Evolutionary conservation across 2,113 vertebrate species (phyloP), one percentile per base, ranked within the genome.

Genomic region (Dipodomys ordii): DNA sequence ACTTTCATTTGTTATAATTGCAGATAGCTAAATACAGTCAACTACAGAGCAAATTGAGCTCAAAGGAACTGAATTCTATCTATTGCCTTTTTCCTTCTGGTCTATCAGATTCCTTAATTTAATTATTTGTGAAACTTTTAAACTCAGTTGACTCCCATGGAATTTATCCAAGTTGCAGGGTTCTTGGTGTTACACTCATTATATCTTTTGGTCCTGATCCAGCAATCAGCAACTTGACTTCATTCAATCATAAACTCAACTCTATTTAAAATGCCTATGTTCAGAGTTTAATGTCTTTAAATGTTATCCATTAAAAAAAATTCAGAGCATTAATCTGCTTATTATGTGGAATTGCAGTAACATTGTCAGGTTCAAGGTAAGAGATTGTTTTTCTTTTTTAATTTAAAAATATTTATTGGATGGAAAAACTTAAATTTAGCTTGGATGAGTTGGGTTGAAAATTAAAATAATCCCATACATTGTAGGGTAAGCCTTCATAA

Each of bases 81-180:
- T 82, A 74, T 68, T 92, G 85, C n/a, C 83, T 95, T 90, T 87
- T 46, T 92, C 46, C n/a, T 95, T 92, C 64, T 88, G 77, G 25
- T 88, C 16, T 92, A 32, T 32, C 32, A 76, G 92, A 73, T 78
- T 80, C 62, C 18, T 85, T 92, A 94, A 94, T 84, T 92, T 95
- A 95, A 94, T 96, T 95, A 92, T 96, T 91, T 96, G 92, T 94
- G 88, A 89, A 96, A 96, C 92, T 95, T 96, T 96, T 92, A 85
- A 95, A 96, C 72, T 93, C 88, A 87, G 19, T 91, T 79, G 76
- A 93, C 84, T 96, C 53, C 25, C 28, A 49, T 83, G 83, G 86
- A 94, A 93, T 94, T 87, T 78, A 87, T 91, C 90, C 95, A 95
- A 69, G 12, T 83, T 86, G 60, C 49, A 80, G 60, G 23, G 49